Conservation (phyloP, 2,797 vertebrate genomes). For the Ctenosaura bakeri region DNA sequence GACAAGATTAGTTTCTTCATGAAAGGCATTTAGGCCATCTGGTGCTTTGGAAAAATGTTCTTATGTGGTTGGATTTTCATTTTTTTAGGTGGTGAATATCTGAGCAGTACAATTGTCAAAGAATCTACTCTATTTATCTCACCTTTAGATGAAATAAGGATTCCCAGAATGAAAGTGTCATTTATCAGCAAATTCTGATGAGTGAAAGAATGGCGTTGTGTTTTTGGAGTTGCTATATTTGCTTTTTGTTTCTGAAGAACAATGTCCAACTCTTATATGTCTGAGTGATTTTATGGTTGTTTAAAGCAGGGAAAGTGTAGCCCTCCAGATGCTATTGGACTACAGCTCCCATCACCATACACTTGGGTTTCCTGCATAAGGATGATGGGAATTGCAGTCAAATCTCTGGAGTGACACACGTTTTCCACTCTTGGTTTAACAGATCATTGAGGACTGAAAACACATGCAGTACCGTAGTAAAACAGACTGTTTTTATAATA, state of each 20-base stretch:
- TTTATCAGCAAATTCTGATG: conserved; percentile 19
- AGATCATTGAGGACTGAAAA: background rate
- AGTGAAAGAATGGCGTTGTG: background rate
- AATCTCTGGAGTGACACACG: background rate
- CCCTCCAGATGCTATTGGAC: background rate
- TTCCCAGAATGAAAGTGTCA: conserved; percentile 4
- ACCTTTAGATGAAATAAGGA: conserved; percentile 10
- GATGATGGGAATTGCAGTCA: background rate
- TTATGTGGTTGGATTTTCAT: background rate
- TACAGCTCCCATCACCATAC: background rate
- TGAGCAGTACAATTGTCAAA: background rate
- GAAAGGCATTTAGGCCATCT: conserved; percentile 18
- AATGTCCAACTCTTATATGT: background rate
- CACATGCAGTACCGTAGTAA: background rate
- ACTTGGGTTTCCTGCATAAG: background rate
- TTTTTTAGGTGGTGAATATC: background rate
- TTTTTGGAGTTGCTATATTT: background rate
- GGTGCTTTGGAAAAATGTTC: background rate
- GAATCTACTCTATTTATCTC: background rate
- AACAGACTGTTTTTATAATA: background rate
- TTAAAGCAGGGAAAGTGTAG: background rate
- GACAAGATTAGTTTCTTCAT: conserved; percentile 18
- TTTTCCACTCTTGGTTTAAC: background rate
- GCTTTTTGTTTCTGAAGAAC: background rate
- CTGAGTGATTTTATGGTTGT: background rate